A percentile compares a stretch with the other conserved stretches of the same genome.
Evolutionary conservation across 1,140 invertebrate species (phyloP).

Genomic region (Aphaenogaster ashmeadi): DNA sequence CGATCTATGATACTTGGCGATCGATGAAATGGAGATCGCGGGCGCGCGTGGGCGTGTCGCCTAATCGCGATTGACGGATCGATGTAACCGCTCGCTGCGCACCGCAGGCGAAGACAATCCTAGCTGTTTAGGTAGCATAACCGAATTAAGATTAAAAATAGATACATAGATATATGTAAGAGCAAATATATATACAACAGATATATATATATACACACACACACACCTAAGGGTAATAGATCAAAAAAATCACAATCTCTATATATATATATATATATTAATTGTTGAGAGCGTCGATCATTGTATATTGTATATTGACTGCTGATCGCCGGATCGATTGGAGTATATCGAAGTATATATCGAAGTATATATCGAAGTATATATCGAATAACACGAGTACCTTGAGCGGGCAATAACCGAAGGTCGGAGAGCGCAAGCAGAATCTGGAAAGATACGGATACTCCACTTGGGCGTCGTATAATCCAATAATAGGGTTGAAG

Average conservation of each 20-base stretch:
- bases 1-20: slow-evolving; percentile 29
- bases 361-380: neutral
- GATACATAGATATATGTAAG: neutral
- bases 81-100: slow-evolving; percentile 56
- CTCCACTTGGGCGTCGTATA: no score
- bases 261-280: slow-evolving; percentile 34
- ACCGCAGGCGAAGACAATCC: slow-evolving; percentile 57
- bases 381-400: slow-evolving; percentile 46
- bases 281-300: slow-evolving; percentile 39
- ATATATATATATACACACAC: slow-evolving; percentile 15
- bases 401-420: slow-evolving; percentile 31
- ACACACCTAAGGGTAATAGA: slow-evolving; percentile 6
- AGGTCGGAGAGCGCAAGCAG: neutral
- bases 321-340: slow-evolving; percentile 54
- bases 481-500: no score
- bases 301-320: slow-evolving; percentile 49
- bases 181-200: slow-evolving; percentile 18
- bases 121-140: slow-evolving; percentile 36
- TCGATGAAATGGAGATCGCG: slow-evolving; percentile 12
- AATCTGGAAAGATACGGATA: neutral
- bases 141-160: slow-evolving; percentile 34
- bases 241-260: slow-evolving; percentile 34
- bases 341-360: neutral
- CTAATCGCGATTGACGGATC: slow-evolving; percentile 29
- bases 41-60: neutral